A percentile compares a stretch with the other conserved stretches of the same genome.
Evolutionary conservation across 2,113 vertebrate genomes (phyloP).

Genomic region (Nibea coibor): DNA sequence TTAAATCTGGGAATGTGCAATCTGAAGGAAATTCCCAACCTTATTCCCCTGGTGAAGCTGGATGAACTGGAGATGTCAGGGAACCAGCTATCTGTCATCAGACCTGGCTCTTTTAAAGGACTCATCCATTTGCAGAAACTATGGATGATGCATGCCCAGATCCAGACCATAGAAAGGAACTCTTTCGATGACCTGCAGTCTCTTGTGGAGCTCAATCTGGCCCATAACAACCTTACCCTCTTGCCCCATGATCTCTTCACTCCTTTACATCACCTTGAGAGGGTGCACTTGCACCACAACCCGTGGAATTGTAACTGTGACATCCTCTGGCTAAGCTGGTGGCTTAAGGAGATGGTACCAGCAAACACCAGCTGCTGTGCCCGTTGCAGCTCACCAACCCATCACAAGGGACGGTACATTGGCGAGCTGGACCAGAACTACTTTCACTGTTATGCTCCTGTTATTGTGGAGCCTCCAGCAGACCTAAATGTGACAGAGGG

Average conservation of each 20-base stretch:
- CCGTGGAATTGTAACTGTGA: slow-evolving; percentile 99
- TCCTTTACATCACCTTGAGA: slow-evolving; percentile 94
- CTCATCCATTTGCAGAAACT: slow-evolving; percentile 98
- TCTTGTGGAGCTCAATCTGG: slow-evolving; percentile 97
- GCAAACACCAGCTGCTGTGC: slow-evolving; percentile 99
- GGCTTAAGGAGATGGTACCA: slow-evolving; percentile 98
- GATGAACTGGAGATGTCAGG: slow-evolving; percentile 99
- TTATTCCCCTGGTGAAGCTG: slow-evolving; percentile 94
- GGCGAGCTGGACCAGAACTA: slow-evolving; percentile 98
- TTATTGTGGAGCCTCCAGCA: slow-evolving; percentile 97
- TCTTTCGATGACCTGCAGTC: slow-evolving; percentile 99
- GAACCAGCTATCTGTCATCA: slow-evolving; percentile 94
- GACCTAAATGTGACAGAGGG: slow-evolving; percentile 99
- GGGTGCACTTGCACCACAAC: slow-evolving; percentile 98
- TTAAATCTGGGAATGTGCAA: slow-evolving; percentile 99
- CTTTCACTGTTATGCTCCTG: slow-evolving; percentile 97
- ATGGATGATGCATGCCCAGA: slow-evolving; percentile 99
- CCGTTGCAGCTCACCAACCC: slow-evolving; percentile 92
- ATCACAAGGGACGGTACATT: slow-evolving; percentile 96
- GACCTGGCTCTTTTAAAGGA: slow-evolving; percentile 98
- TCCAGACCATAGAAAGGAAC: slow-evolving; percentile 98
- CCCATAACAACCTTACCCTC: slow-evolving; percentile 97
- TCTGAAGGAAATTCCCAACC: slow-evolving; percentile 98
- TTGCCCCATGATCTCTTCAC: slow-evolving; percentile 99
- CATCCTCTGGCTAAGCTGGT: slow-evolving; percentile 99